phyloP scores from a whole-genome alignment of 2,797 vertebrate species.

The Phataginus tetradactyla region DNA sequence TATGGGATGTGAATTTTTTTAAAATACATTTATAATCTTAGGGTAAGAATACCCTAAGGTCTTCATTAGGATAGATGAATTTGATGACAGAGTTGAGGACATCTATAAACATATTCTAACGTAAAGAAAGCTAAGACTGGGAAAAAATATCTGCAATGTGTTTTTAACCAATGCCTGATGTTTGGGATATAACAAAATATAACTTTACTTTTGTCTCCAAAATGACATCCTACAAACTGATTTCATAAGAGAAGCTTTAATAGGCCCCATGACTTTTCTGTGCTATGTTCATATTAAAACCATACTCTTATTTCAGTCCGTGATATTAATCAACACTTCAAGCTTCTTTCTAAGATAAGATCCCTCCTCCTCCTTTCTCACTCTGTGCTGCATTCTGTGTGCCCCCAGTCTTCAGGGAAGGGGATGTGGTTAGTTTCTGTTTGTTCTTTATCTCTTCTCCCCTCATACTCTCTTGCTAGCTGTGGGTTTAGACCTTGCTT shows the following conservation, averaged over 20 bases:
- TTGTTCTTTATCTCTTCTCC: constrained; percentile 25
- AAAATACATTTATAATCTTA: neutral
- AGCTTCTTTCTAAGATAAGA: constrained; percentile 22
- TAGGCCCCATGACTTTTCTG: neutral
- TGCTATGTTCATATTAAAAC: neutral
- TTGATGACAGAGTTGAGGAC: neutral
- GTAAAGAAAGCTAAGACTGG: neutral
- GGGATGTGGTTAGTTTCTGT: neutral
- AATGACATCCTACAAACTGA: neutral
- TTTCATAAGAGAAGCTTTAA: neutral
- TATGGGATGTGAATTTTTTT: neutral
- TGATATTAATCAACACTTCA: neutral
- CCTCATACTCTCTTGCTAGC: neutral
- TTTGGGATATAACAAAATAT: neutral
- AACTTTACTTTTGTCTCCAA: neutral
- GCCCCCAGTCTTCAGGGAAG: neutral
- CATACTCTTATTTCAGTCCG: neutral
- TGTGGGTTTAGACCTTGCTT: neutral
- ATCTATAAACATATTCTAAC: neutral
- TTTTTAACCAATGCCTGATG: neutral
- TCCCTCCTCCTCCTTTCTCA: neutral
- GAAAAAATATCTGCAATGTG: neutral
- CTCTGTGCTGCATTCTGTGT: neutral
- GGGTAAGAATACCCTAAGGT: neutral
- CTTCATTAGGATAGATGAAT: neutral